These are phyloP conservation scores for Cottus gobio DNA, from an alignment of 2,113 vertebrate genomes.

Conservation along the genomic window DNA sequence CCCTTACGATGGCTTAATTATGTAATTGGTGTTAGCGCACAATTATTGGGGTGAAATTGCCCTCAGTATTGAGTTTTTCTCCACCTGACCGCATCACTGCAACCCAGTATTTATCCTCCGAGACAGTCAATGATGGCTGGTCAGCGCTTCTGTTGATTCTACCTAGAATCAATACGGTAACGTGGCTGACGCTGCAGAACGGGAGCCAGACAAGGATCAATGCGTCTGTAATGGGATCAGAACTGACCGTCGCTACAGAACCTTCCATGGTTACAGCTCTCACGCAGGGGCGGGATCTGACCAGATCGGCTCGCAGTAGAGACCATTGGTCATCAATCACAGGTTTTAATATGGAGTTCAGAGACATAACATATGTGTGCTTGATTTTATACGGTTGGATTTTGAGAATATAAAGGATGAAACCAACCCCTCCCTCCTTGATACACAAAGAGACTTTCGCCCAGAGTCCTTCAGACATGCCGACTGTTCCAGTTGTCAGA, in stretches of 20 bases:
- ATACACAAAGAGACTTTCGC: neutral
- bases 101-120: constrained; percentile 42
- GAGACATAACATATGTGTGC: neutral
- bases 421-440: neutral
- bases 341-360: neutral
- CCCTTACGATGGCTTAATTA: constrained; percentile 14
- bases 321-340: constrained; percentile 1
- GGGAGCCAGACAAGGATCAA: constrained; percentile 60
- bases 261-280: constrained; percentile 49
- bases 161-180: constrained; percentile 64
- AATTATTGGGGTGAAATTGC: constrained; percentile 41
- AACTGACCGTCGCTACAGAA: constrained; percentile 24
- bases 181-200: constrained; percentile 67
- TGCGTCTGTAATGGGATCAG: constrained; percentile 68
- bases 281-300: constrained; percentile 21
- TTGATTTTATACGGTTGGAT: neutral
- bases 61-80: constrained; percentile 48
- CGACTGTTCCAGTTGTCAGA: neutral
- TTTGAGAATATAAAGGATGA: neutral
- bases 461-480: neutral
- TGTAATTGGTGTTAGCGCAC: constrained; percentile 42
- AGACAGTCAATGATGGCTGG: constrained; percentile 51
- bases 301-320: constrained; percentile 11
- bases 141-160: constrained; percentile 65
- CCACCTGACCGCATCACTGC: constrained; percentile 14